Percentiles rank a stretch among this genome's conserved stretches.
These are phyloP conservation scores for Tromatobia lineatoria DNA, from an alignment of 2,888 invertebrate genomes.

Conservation along the genomic window DNA sequence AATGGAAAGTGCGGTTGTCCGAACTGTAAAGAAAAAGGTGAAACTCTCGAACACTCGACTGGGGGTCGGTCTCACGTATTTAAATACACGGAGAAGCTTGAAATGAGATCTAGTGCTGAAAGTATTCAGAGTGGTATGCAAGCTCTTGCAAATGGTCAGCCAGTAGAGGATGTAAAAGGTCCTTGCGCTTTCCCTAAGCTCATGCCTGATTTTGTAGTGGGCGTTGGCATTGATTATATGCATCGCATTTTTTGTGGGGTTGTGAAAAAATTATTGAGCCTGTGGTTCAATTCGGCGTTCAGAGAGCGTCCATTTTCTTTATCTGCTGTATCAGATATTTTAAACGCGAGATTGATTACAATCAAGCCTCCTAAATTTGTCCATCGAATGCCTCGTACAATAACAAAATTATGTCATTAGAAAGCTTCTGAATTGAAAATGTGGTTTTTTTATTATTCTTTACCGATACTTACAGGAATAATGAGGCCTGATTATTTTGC, in stretches of 20 bases:
- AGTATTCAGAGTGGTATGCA: constrained; percentile 26
- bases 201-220: constrained; percentile 65
- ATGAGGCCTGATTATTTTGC: constrained; percentile 58
- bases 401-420: constrained; percentile 56
- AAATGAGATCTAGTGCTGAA: constrained; percentile 51
- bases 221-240: constrained; percentile 56
- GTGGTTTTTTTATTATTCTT: constrained; percentile 63
- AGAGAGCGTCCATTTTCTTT: constrained; percentile 47
- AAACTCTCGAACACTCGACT: constrained; percentile 32
- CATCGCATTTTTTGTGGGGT: too few species aligned
- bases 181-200: constrained; percentile 49
- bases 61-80: constrained; percentile 52
- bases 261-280: constrained; percentile 44
- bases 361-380: constrained; percentile 64
- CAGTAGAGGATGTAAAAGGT: constrained; percentile 62
- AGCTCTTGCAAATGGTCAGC: constrained; percentile 6
- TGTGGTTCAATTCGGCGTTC: constrained; percentile 51
- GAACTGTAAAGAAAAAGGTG: constrained; percentile 46
- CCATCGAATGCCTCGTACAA: constrained; percentile 53
- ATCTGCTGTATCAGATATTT: constrained; percentile 32
- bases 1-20: constrained; percentile 63
- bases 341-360: constrained; percentile 34
- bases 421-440: constrained; percentile 64
- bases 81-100: constrained; percentile 31
- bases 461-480: constrained; percentile 53